Percentiles rank a stretch among this genome's conserved stretches.
Conservation (phyloP, 2,888 invertebrate species). For the Drosophila robusta region DNA sequence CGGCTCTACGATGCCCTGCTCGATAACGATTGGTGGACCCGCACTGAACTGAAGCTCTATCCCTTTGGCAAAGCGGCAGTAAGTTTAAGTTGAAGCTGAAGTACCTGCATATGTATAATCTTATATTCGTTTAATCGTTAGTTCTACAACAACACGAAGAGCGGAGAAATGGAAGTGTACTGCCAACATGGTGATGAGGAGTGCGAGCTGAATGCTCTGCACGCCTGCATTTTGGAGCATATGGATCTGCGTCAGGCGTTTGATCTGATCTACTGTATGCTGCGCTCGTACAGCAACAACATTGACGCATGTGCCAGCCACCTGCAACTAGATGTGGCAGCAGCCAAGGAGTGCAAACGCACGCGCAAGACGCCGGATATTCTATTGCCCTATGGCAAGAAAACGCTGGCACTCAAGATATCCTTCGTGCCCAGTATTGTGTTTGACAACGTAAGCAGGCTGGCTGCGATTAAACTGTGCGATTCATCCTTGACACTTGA, state of each 20-base stretch:
- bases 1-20: constrained; percentile 74
- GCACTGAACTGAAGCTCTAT: constrained; percentile 78
- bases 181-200: constrained; percentile 83
- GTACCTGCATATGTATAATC: no score
- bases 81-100: constrained; percentile 35
- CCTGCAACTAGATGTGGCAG: constrained; percentile 68
- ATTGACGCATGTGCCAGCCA: constrained; percentile 72
- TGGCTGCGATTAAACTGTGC: not conserved
- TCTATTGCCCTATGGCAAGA: constrained; percentile 76
- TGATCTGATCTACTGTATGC: constrained; percentile 80
- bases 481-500: not conserved
- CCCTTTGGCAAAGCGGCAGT: constrained; percentile 84
- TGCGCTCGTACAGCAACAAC: constrained; percentile 62
- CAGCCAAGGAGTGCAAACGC: constrained; percentile 70
- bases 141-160: constrained; percentile 72
- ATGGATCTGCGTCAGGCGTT: constrained; percentile 66
- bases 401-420: constrained; percentile 75
- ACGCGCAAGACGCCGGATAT: constrained; percentile 74
- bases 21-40: constrained; percentile 67
- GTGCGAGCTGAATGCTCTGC: constrained; percentile 83
- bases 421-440: constrained; percentile 83
- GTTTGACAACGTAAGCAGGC: constrained; percentile 78
- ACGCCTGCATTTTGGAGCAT: constrained; percentile 83
- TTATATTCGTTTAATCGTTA: not conserved
- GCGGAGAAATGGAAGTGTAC: constrained; percentile 58